Conservation (phyloP, 2,888 invertebrate species). For the Marronus borbonicus region DNA sequence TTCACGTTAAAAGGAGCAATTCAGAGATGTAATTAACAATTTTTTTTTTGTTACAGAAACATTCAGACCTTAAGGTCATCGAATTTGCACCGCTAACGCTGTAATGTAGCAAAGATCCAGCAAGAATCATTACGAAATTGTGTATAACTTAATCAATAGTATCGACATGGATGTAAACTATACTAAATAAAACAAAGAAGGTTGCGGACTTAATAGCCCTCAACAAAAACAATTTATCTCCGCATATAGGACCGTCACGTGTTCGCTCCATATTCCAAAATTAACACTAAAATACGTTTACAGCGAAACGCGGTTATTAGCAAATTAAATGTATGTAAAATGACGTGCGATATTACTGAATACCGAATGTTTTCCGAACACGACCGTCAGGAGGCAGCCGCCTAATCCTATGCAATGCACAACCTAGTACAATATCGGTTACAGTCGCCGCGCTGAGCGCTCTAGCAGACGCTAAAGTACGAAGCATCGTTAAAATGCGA, state of each 20-base stretch:
- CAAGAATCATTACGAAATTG: no score
- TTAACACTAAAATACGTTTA: constrained; percentile 43
- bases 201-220: background rate
- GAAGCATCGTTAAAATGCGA: constrained; percentile 63
- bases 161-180: no score
- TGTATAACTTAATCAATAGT: no score
- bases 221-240: constrained; percentile 41
- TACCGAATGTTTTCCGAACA: constrained; percentile 29
- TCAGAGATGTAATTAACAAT: no score
- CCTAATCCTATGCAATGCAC: constrained; percentile 19
- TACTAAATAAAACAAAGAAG: no score
- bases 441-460: constrained; percentile 4
- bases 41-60: no score
- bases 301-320: constrained; percentile 34
- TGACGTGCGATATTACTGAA: constrained; percentile 39
- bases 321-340: constrained; percentile 47
- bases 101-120: no score
- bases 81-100: no score
- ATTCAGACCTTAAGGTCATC: no score
- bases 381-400: constrained; percentile 9
- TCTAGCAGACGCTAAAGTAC: constrained; percentile 50
- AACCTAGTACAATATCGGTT: constrained; percentile 37
- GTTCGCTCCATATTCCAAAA: constrained; percentile 39
- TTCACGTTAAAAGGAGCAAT: no score
- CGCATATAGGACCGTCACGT: constrained; percentile 33